phyloP scores from a whole-genome alignment of 2,113 vertebrate species.

The Pampusana beccarii region DNA sequence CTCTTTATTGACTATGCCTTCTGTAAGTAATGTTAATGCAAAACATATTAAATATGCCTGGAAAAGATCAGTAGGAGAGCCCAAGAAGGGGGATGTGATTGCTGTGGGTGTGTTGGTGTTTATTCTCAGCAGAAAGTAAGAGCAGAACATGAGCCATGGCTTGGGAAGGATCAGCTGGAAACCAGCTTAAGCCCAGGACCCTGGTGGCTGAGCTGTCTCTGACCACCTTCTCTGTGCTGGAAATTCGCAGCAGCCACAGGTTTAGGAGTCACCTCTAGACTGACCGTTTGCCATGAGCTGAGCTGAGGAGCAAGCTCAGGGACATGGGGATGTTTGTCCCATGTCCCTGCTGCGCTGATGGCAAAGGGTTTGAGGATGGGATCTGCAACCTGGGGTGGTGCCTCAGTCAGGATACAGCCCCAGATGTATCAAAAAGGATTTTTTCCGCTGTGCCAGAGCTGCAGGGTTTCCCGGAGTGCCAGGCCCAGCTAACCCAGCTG shows the following conservation, averaged over 20 bases:
- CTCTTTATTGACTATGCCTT: accelerated
- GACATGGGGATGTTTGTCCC: accelerated
- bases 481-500: neutral
- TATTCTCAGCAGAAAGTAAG: neutral
- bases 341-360: neutral
- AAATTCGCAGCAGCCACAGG: neutral
- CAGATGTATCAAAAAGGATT: neutral
- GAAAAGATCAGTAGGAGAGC: neutral
- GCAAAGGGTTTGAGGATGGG: neutral
- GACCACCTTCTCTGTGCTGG: accelerated
- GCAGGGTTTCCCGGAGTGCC: neutral
- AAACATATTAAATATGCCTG: neutral
- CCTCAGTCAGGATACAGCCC: accelerated
- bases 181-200: neutral
- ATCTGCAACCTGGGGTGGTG: neutral
- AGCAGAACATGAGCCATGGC: neutral
- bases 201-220: neutral
- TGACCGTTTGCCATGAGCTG: neutral
- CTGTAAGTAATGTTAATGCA: accelerated
- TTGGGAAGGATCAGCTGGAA: neutral
- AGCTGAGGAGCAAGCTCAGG: neutral
- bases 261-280: neutral
- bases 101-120: neutral
- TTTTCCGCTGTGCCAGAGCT: neutral
- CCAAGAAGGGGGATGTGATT: neutral